Conservation (phyloP, 1,140 invertebrate species). For the Drosophila pseudoananassae region DNA sequence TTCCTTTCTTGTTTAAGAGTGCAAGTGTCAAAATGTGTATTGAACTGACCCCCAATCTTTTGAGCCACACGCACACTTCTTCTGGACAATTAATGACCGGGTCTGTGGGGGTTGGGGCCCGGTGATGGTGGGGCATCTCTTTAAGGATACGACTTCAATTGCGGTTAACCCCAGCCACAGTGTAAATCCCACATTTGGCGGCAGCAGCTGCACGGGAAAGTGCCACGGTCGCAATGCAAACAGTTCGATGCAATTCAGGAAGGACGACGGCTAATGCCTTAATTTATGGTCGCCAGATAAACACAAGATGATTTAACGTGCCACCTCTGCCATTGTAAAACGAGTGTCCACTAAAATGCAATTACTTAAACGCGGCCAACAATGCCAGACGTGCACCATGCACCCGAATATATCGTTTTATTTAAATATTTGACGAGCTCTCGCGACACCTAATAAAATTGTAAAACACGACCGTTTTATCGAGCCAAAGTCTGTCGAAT, state of each 20-base stretch:
- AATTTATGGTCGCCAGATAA: slow-evolving; percentile 81
- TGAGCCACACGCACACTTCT: slow-evolving; percentile 23
- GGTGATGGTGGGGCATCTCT: slow-evolving; percentile 16
- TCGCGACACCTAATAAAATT: slow-evolving; percentile 76
- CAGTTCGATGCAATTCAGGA: slow-evolving; percentile 68
- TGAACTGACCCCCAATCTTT: slow-evolving; percentile 14
- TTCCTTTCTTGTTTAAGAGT: neutral
- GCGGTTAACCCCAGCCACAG: slow-evolving; percentile 60
- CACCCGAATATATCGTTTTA: slow-evolving; percentile 46
- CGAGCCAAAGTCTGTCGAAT: slow-evolving; percentile 32
- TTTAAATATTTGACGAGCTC: slow-evolving; percentile 70
- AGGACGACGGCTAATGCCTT: slow-evolving; percentile 69
- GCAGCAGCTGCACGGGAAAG: slow-evolving; percentile 75
- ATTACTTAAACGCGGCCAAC: slow-evolving; percentile 71
- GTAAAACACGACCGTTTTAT: slow-evolving; percentile 77
- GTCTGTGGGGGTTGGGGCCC: neutral
- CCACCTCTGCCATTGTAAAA: slow-evolving; percentile 51
- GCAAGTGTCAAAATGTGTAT: neutral
- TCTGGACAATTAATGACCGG: slow-evolving; percentile 62
- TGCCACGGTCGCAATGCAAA: slow-evolving; percentile 76
- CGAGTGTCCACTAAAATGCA: slow-evolving; percentile 75
- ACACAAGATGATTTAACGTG: slow-evolving; percentile 73
- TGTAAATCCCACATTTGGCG: slow-evolving; percentile 75
- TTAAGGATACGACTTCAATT: slow-evolving; percentile 64
- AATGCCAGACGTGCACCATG: slow-evolving; percentile 30